These are phyloP conservation scores for Maniola hyperantus DNA, from an alignment of 2,888 invertebrate genomes.

Conservation along the genomic window DNA sequence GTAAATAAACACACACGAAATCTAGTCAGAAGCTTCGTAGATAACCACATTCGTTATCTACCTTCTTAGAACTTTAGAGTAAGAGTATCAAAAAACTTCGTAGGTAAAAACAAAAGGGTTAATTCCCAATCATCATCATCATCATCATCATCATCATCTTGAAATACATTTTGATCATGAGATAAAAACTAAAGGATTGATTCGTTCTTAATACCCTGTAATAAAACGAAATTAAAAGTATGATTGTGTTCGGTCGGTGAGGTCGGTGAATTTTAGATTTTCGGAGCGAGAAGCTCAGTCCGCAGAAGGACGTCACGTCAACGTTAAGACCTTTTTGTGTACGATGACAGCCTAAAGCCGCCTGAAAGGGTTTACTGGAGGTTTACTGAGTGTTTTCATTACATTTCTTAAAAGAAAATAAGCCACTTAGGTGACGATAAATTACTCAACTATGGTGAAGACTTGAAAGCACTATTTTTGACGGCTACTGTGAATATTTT, in stretches of 20 bases:
- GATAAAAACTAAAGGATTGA: not conserved
- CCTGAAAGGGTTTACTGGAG: constrained; percentile 56
- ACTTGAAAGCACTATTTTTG: not conserved
- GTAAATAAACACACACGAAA: too few species aligned
- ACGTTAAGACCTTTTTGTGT: constrained; percentile 13
- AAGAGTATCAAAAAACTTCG: too few species aligned
- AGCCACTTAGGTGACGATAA: constrained; percentile 10
- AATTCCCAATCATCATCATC: too few species aligned
- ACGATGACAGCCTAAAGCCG: constrained; percentile 43
- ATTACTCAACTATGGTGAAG: not conserved
- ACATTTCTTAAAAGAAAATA: constrained; percentile 55
- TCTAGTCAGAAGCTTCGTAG: too few species aligned
- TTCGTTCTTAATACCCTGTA: not conserved
- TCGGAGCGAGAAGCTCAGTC: not conserved
- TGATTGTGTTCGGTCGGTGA: not conserved
- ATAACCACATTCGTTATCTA: too few species aligned
- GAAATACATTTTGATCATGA: too few species aligned
- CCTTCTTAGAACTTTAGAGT: too few species aligned
- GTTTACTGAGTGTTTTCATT: constrained; percentile 58
- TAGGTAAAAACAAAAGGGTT: too few species aligned
- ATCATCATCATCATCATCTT: too few species aligned
- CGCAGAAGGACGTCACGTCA: constrained; percentile 5
- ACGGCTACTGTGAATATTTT: not conserved
- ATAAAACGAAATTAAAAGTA: not conserved
- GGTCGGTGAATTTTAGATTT: constrained; percentile 11